Conservation (phyloP, 2,888 invertebrate genomes). For the Crocallis elinguaria region DNA sequence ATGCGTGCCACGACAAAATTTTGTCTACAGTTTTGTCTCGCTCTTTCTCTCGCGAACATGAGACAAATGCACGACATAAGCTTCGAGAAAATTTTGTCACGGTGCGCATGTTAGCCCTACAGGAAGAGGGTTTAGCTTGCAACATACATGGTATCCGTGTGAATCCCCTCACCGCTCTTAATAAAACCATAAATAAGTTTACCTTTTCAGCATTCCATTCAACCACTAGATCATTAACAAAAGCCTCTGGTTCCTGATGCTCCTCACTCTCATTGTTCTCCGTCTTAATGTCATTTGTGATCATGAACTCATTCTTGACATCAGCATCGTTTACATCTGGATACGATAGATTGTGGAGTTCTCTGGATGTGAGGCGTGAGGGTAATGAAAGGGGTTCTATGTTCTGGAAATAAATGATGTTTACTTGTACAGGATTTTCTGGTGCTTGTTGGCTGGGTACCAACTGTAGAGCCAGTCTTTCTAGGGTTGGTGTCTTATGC, state of each 20-base stretch:
- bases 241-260: slow-evolving; percentile 62
- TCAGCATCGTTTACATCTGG: slow-evolving; percentile 6
- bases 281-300: slow-evolving; percentile 16
- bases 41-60: no score
- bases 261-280: slow-evolving; percentile 33
- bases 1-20: no score
- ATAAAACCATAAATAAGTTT: neutral
- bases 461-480: no score
- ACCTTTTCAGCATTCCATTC: neutral
- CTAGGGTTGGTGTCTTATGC: no score
- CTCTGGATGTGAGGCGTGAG: neutral
- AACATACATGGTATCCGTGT: no score
- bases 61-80: no score
- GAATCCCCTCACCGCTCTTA: no score
- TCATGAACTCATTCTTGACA: slow-evolving; percentile 39
- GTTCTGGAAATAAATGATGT: slow-evolving; percentile 2
- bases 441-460: no score
- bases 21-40: no score
- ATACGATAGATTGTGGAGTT: slow-evolving; percentile 17
- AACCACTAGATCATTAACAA: slow-evolving; percentile 46
- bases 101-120: no score
- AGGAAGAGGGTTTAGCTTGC: no score
- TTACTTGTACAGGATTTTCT: neutral
- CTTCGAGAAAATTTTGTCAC: no score
- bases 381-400: neutral